A percentile compares a stretch with the other conserved stretches of the same genome.
Evolutionary conservation across 37 sponge, comb jelly and placozoan species (phyloP).

Genomic region (Sycon ciliatum): DNA sequence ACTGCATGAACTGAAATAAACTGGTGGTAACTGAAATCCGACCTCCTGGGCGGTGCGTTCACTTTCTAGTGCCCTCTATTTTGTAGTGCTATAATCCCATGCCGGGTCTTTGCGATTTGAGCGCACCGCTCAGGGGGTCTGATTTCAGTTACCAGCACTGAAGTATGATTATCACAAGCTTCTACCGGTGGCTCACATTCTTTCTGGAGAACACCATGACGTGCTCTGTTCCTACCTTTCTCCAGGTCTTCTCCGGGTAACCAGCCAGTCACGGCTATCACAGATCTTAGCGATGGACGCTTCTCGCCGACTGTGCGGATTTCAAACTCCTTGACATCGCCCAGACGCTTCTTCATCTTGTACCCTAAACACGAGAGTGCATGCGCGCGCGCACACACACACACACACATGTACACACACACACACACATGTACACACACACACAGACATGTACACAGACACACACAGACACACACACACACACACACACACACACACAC

Average conservation of each 20-base stretch:
- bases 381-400: not conserved
- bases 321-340: slow-evolving; percentile 15
- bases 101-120: too few relatives aligned
- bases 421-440: not conserved
- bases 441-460: not conserved
- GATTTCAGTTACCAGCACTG: too few relatives aligned
- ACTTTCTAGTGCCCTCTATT: too few relatives aligned
- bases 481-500: not conserved
- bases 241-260: not conserved
- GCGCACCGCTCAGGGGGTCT: too few relatives aligned
- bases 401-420: not conserved
- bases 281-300: not conserved
- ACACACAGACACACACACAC: not conserved
- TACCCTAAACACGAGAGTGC: not conserved
- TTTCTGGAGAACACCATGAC: too few relatives aligned
- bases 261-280: slow-evolving; percentile 16
- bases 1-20: too few relatives aligned
- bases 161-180: too few relatives aligned
- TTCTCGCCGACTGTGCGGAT: slow-evolving; percentile 1
- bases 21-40: too few relatives aligned
- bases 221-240: too few relatives aligned
- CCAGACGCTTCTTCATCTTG: slow-evolving; percentile 16
- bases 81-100: too few relatives aligned
- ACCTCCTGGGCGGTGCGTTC: too few relatives aligned
- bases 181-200: too few relatives aligned